These are phyloP conservation scores for Tenthredo mesomela DNA, from an alignment of 2,888 invertebrate genomes.

Conservation along the genomic window DNA sequence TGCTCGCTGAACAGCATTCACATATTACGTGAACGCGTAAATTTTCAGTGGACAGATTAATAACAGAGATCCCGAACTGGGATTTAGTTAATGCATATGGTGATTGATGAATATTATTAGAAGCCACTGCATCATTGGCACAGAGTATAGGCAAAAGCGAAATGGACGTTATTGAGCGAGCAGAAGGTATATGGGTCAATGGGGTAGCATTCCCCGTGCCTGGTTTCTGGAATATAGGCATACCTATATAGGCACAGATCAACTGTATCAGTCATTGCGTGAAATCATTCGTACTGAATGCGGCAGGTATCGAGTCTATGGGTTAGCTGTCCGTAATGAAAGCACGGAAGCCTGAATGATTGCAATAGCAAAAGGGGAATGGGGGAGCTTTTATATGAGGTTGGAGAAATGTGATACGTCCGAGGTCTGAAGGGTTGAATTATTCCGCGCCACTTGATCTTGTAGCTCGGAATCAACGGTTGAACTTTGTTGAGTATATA, in stretches of 20 bases:
- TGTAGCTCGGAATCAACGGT: neutral
- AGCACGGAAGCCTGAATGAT: constrained; percentile 1
- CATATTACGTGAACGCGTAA: neutral
- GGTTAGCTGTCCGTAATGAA: neutral
- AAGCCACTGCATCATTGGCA: constrained; percentile 11
- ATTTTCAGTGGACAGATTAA: neutral
- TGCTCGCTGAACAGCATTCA: neutral
- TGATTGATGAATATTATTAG: constrained; percentile 43
- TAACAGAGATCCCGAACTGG: neutral
- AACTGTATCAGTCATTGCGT: constrained; percentile 35
- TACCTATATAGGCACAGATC: neutral
- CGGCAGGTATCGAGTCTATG: neutral
- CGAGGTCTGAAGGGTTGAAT: constrained; percentile 2
- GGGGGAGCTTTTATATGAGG: neutral
- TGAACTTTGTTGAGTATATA: constrained; percentile 2
- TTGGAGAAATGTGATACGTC: constrained; percentile 13
- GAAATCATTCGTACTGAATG: constrained; percentile 27
- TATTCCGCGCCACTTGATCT: neutral
- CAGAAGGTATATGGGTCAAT: constrained; percentile 34
- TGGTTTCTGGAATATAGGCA: constrained; percentile 16
- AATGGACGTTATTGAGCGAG: constrained; percentile 38
- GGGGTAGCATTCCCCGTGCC: constrained; percentile 25
- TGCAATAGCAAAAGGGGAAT: neutral
- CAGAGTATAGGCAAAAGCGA: constrained; percentile 17
- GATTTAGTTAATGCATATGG: neutral